These are phyloP conservation scores for Phylloscopus collybita DNA, from an alignment of 2,797 vertebrate species.

Conservation along the genomic window DNA sequence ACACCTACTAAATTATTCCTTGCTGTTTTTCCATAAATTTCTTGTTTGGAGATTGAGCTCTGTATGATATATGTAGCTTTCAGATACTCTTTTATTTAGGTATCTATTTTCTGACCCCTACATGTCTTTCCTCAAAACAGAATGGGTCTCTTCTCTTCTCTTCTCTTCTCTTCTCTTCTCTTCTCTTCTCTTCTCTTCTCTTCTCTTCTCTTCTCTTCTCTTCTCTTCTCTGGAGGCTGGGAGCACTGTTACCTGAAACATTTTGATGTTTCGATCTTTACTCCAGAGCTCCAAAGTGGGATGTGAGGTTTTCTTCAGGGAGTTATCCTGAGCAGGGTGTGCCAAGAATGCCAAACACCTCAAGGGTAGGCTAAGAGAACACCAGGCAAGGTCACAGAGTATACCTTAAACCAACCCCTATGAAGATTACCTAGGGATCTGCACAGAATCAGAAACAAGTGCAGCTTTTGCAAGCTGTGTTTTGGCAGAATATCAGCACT, in stretches of 20 bases:
- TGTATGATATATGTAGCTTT: neutral
- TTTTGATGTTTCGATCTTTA: neutral
- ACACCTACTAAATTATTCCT: neutral
- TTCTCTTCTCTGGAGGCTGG: neutral
- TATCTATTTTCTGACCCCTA: neutral
- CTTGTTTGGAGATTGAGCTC: neutral
- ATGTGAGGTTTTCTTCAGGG: neutral
- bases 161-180: neutral
- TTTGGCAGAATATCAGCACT: neutral
- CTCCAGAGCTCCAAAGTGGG: neutral
- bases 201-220: neutral
- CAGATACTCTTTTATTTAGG: neutral
- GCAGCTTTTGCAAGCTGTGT: neutral
- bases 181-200: neutral
- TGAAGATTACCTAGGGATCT: neutral
- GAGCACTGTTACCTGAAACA: neutral
- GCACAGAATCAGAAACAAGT: neutral
- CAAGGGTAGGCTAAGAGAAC: neutral
- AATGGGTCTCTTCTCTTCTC: neutral
- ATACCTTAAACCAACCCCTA: neutral
- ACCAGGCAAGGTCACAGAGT: neutral
- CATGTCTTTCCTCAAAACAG: neutral
- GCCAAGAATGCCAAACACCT: neutral
- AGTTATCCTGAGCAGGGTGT: neutral
- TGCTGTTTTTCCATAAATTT: neutral